Base-by-base conservation (phyloP, 2,113 vertebrate genomes). In the Psilopsiagon aurifrons region DNA sequence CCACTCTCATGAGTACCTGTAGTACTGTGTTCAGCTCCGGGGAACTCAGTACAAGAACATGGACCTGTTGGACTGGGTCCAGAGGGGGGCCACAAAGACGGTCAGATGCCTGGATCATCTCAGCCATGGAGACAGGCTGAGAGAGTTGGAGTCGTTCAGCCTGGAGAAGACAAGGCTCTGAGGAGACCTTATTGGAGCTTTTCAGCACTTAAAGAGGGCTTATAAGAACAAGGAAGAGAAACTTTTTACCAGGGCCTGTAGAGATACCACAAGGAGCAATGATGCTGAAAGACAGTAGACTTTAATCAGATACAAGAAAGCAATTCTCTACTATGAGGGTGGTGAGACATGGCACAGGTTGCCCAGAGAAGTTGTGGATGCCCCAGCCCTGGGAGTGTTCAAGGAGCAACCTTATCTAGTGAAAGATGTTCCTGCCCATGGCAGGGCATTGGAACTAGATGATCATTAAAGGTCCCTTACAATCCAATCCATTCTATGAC, bases 1-100 rank as follows among this genome's bases (percentile, higher is more conserved):
- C 23, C 2, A 4, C 41, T 33, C 51, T 73, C 0, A 1, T 11
- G 28, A 73, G 52, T 13, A 57, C 11, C 17, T 19, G 60, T 3
- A 13, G 33, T 24, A 59, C 33, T 35, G 57, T 24, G 13, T 11
- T 12, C 49, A 86, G 60, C 23, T 59, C 67, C 7, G n/a, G 23
- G 14, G 27, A 8, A 31, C 23, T 3, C 31, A n/a, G 17, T 4
- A n/a, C 10, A 78, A 25, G 14, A 60, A 71, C 29, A 37, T 1
- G 3, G 47, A 57, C 2, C 14, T 51, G 24, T 8, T 23, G 33
- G 22, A 91, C 18, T 17, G 0, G 2, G 33, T 47, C 41, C 46
- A 51, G 17, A 81, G 9, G 20, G 66, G 24, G 2, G 16, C 8
- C 57, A 88, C 5, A 4, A 47, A 52, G 4, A 60, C 2, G 1